Conservation (phyloP, 2,113 vertebrate genomes). For the Cettia cetti region DNA sequence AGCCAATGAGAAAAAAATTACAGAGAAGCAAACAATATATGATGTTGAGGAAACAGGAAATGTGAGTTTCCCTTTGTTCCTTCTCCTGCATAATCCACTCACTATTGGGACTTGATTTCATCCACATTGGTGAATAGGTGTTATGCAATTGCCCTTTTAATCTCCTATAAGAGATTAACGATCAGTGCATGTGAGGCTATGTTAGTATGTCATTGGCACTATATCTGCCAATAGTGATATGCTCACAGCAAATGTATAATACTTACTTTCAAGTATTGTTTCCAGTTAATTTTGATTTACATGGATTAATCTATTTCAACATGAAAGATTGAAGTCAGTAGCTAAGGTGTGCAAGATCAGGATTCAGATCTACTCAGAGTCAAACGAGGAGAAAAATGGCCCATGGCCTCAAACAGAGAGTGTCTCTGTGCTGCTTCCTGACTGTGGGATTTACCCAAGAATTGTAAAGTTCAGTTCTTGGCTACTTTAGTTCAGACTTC, state of each 20-base stretch:
- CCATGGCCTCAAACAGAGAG: background rate
- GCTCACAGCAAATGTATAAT: background rate
- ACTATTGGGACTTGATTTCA: background rate
- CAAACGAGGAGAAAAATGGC: background rate
- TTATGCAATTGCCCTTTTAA: background rate
- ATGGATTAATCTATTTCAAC: background rate
- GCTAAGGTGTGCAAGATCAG: background rate
- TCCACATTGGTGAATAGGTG: background rate
- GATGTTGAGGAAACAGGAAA: background rate
- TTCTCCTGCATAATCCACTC: background rate
- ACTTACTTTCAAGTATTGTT: background rate
- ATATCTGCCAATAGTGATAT: background rate
- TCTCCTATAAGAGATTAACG: background rate
- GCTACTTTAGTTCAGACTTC: background rate
- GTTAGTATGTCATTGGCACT: background rate
- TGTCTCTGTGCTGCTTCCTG: background rate
- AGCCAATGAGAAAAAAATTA: background rate
- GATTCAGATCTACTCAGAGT: background rate
- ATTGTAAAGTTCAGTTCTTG: background rate
- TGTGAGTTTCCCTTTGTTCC: background rate
- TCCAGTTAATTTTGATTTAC: background rate
- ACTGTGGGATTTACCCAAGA: background rate
- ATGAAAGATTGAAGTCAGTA: background rate
- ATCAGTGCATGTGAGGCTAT: background rate
- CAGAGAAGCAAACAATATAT: background rate